Evolutionary conservation across 2,888 invertebrate genomes (phyloP).

Genomic region (Neocrepidodera transversa): DNA sequence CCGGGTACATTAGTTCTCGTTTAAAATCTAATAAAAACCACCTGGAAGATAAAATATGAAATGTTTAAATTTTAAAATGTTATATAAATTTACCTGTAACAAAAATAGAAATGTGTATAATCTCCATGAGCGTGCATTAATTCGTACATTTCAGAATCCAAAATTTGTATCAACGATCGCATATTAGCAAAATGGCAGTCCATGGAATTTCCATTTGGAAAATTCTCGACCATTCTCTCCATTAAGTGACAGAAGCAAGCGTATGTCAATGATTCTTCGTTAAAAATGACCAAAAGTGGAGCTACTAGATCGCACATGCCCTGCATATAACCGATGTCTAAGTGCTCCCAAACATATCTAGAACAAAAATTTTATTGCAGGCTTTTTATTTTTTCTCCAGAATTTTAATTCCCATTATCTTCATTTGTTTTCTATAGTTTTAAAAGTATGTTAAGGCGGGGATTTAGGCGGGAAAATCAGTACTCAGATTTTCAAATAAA

Average conservation of each 20-base stretch:
- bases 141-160: conserved; percentile 93
- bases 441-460: too few relatives aligned
- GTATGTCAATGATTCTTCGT: conserved; percentile 90
- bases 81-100: conserved; percentile 78
- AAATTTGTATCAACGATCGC: conserved; percentile 86
- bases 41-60: conserved; percentile 54
- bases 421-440: too few relatives aligned
- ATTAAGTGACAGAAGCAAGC: conserved; percentile 91
- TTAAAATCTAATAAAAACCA: conserved; percentile 98
- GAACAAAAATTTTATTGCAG: conserved; percentile 23
- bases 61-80: too few relatives aligned
- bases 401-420: too few relatives aligned
- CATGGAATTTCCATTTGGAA: conserved; percentile 93
- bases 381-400: too few relatives aligned
- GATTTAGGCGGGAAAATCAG: too few relatives aligned
- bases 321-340: conserved; percentile 95
- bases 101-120: conserved; percentile 97
- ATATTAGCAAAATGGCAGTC: conserved; percentile 96
- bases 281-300: conserved; percentile 88
- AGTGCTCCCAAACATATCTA: conserved; percentile 96
- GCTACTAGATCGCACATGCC: conserved; percentile 98
- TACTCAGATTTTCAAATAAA: too few relatives aligned
- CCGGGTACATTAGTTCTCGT: conserved; percentile 89
- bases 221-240: conserved; percentile 90
- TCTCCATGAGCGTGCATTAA: conserved; percentile 95